Base-by-base conservation (phyloP, 2,888 invertebrate species). In the Tipula confusa region DNA sequence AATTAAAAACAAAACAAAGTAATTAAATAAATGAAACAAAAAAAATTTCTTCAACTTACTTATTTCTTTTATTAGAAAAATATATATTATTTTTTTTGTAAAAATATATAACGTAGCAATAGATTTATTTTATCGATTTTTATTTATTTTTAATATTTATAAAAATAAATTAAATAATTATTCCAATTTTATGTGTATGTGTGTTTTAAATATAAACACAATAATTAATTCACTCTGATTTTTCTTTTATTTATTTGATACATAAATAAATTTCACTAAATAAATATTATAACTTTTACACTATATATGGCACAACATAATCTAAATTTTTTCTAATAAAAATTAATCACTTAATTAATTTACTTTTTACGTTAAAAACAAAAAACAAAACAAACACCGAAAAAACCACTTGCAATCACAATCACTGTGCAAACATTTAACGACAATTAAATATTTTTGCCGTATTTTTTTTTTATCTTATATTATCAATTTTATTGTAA, bases 251-350 rank as follows among this genome's bases (percentile, higher is more conserved):
- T 64, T 64, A 64, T 64, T 64, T 33, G 6, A 64, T 24, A 64
- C 64, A 64, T 64, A 64, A 64, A 64, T 64, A 64, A 64, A 64
- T 64, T 64, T 64, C 64, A 64, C 64, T 64, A 64, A 64, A 43
- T 43, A 43, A 64, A 64, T 64, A 64, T 24, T 18, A 64, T 24
- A 64, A 64, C 64, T 64, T 64, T 64, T 24, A 64, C 64, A 64
- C 64, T 24, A 64, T 64, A 18, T 48, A 64, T 64, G 64, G 64
- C 64, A 64, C 64, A 64, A 64, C 15, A 64, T 64, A 64, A n/a
- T n/a, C n/a, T n/a, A 43, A 24, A 18, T 43, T 43, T 43, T 43
- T 43, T n/a, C 1, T 33, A 33, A 9, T 4, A 11, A 33, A 33
- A 33, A 15, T 15, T 43, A 13, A 38, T 38, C n/a, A 43, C 43